Evolutionary conservation across 2,113 vertebrate genomes (phyloP), one percentile per base, ranked within the genome.

Genomic region (Lophochroa leadbeateri): DNA sequence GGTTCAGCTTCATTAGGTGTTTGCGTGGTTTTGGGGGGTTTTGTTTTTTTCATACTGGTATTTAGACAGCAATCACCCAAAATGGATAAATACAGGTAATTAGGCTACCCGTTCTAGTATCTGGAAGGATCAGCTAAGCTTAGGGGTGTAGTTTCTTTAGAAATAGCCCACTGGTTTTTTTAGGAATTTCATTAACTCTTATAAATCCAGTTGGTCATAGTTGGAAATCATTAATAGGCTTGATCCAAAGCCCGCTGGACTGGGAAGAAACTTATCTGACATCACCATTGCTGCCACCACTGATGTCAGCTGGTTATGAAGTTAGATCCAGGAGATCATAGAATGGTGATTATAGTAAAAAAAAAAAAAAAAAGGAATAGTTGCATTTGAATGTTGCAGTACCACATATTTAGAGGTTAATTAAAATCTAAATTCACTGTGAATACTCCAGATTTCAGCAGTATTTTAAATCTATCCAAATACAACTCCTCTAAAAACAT

Each of bases 61-160:
- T 90, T 93, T 94, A 70, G 63, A 86, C 63, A 90, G n/a, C 57
- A 77, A 50, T 79, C n/a, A 84, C 28, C 7, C 43, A 67, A 88
- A 85, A 88, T 80, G 46, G 33, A 77, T 33, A 86, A 55, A 37
- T n/a, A 79, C 24, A 64, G 35, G n/a, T 44, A 78, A 95, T 71
- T 74, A 86, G 18, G 31, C 74, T 9, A 19, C 23, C 24, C 65
- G 18, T 52, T 82, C 29, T 79, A 61, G 23, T 87, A 82, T 16
- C 28, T 79, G 63, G n/a, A 82, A 89, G 17, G n/a, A 85, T 57
- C 33, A 72, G 10, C 52, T 86, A 72, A 64, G 6, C 21, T 39
- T 84, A 50, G 33, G 35, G 11, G 27, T 82, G 27, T 39, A 80
- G 6, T 29, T 82, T 71, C 20, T 85, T 76, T 68, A 83, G 39